phyloP scores from a whole-genome alignment of 2,113 vertebrate species.

The Azemiops feae region DNA sequence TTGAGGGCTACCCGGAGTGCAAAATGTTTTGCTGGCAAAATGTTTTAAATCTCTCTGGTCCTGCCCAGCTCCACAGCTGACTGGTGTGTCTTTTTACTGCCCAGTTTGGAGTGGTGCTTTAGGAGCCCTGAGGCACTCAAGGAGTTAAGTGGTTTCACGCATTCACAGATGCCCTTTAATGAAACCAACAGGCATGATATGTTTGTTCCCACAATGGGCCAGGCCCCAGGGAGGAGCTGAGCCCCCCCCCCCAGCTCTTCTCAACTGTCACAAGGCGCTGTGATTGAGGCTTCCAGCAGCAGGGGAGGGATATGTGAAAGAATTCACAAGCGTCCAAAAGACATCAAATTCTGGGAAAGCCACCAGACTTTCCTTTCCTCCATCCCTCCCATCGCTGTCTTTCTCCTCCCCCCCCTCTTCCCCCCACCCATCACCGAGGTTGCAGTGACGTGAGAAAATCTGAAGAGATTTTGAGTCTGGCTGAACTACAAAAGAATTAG shows the following conservation, averaged over 20 bases:
- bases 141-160: slow-evolving; percentile 28
- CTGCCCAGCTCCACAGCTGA: background rate
- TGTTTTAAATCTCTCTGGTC: background rate
- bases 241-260: background rate
- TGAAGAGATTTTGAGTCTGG: background rate
- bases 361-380: background rate
- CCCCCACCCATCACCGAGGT: background rate
- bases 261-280: slow-evolving; percentile 31
- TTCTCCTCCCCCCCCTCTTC: background rate
- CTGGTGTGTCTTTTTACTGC: background rate
- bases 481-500: background rate
- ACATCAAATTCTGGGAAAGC: slow-evolving; percentile 34
- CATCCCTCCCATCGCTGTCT: background rate
- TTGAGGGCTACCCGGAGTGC: background rate
- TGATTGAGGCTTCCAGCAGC: slow-evolving; percentile 38
- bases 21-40: background rate
- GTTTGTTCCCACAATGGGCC: slow-evolving; percentile 24
- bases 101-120: background rate
- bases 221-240: background rate
- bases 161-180: slow-evolving; percentile 5
- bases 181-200: slow-evolving; percentile 29
- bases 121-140: background rate
- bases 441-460: background rate
- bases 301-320: slow-evolving; percentile 26
- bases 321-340: slow-evolving; percentile 28